phyloP scores from a whole-genome alignment of 2,797 vertebrate species.

The Lemur catta region DNA sequence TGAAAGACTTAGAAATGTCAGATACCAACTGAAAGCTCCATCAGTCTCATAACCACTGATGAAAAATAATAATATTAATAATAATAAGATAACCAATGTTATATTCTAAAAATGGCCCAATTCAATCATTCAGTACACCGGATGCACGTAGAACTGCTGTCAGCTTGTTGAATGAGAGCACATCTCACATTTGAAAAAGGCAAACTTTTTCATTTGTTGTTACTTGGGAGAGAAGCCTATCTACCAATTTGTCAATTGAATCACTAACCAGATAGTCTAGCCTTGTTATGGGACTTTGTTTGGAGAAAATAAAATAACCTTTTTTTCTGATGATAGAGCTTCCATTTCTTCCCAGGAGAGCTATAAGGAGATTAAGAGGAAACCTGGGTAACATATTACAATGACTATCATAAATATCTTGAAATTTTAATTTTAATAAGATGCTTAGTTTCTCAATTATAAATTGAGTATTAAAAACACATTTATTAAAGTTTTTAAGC shows the following conservation, averaged over 20 bases:
- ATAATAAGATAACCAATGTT: conserved; percentile 43
- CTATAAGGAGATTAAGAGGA: conserved; percentile 51
- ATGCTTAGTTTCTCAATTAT: conserved; percentile 76
- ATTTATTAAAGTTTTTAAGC: conserved; percentile 69
- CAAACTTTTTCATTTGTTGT: neutral
- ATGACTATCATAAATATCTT: conserved; percentile 76
- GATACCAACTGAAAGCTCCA: neutral
- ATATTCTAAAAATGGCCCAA: neutral
- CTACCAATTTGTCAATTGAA: conserved; percentile 46
- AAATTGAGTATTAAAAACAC: conserved; percentile 68
- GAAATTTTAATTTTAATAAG: conserved; percentile 80
- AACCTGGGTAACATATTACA: conserved; percentile 65
- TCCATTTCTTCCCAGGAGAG: conserved; percentile 59
- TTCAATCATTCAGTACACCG: conserved; percentile 1
- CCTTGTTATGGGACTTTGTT: conserved; percentile 18
- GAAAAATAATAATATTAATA: conserved; percentile 58
- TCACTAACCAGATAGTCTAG: conserved; percentile 25
- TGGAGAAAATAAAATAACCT: conserved; percentile 62
- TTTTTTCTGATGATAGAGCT: conserved; percentile 27
- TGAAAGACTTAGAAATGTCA: conserved; percentile 61
- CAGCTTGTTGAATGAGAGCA: conserved; percentile 49
- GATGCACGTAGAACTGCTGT: neutral
- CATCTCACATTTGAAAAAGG: neutral
- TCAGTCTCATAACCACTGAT: conserved; percentile 42
- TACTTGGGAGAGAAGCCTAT: neutral